A percentile compares a stretch with the other conserved stretches of the same genome.
phyloP scores from a whole-genome alignment of 2,797 vertebrate species.

The Anisognathus igniventris region DNA sequence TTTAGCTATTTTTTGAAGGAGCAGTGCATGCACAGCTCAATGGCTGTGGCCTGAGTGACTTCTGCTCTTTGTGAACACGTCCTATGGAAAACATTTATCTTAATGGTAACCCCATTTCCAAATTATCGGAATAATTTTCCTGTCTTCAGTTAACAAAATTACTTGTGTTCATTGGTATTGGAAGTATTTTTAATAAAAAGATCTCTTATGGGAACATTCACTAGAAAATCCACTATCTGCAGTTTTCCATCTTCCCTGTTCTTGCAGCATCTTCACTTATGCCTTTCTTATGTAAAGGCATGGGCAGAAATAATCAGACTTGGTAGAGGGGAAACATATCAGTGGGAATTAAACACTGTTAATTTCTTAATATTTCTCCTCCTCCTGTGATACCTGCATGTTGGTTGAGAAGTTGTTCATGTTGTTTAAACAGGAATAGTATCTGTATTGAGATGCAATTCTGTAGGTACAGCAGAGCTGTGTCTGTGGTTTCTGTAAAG shows the following conservation, averaged over 20 bases:
- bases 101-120: neutral
- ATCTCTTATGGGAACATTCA: conserved; percentile 58
- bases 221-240: neutral
- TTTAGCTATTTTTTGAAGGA: neutral
- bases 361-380: neutral
- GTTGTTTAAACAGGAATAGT: neutral
- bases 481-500: neutral
- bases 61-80: neutral
- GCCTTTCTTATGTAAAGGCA: neutral
- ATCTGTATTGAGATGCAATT: neutral
- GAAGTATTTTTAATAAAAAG: conserved; percentile 72
- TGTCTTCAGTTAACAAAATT: conserved; percentile 42
- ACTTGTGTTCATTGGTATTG: conserved; percentile 44
- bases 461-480: neutral
- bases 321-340: neutral
- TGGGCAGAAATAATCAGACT: neutral
- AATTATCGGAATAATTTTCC: conserved; percentile 36
- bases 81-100: neutral
- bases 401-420: neutral
- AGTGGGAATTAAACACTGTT: neutral
- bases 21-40: neutral
- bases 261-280: neutral
- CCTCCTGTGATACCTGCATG: neutral
- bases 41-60: neutral
- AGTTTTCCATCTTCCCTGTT: neutral